Base-by-base conservation (phyloP, 2,888 invertebrate genomes). In the Drepanosiphum platanoidis region DNA sequence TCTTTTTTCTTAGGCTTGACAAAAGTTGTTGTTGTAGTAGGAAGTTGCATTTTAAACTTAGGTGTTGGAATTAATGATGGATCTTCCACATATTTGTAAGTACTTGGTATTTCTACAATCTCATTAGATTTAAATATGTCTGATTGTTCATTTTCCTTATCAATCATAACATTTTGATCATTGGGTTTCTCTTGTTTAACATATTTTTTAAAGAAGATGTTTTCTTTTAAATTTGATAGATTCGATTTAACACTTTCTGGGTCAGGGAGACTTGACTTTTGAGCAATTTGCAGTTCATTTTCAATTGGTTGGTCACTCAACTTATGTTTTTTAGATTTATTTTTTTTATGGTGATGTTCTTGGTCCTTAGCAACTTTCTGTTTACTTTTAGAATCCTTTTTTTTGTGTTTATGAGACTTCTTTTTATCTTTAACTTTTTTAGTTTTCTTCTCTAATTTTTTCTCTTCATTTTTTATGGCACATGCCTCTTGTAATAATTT, bases 231-330 rank as follows among this genome's bases (percentile, higher is more conserved):
- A 77, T 32, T 61, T 52, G 77, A 84, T 58, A 84, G 77, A 77
- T 84, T 84, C 36, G 84, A 84, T 75, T 84, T 84, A 84, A 84
- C 84, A 84, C 68, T 84, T 58, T 84, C 84, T n/a, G 84, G 84
- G 58, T 84, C 84, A 77, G 84, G 84, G 7, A 84, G 84, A 75
- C 75, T 77, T 1, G 84, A 84, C n/a, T 84, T 84, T 77, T 77
- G 84, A 0, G 32, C 9, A 34, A 77, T 13, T 68, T 52, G 75
- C 66, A 58, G 84, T 77, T 84, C 84, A n/a, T 58, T 84, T 18
- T 84, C 68, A 39, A 52, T 70, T 9, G 46, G 13, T 32, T 46
- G 70, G 36, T 84, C 84, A 39, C 15, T 30, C 1, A 75, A 84
- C 22, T 84, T 84, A n/a, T 77, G 66, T 39, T 84, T 84, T 36